Base-by-base conservation (phyloP, 2,797 vertebrate genomes). In the Pogoniulus pusillus region DNA sequence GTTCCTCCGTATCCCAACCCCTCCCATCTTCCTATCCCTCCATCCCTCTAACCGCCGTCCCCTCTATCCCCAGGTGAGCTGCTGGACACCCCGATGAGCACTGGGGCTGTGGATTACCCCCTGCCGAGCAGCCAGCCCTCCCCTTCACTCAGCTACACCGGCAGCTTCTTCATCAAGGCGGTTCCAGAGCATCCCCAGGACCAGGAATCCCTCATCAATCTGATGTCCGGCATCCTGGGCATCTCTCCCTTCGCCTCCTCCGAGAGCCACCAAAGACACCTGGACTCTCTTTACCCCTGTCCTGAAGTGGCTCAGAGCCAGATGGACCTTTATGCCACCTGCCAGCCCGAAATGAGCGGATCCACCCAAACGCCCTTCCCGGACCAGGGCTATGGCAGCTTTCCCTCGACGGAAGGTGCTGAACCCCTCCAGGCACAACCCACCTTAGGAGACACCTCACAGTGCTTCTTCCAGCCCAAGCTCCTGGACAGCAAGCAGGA, bases 91-190 rank as follows among this genome's bases (percentile, higher is more conserved):
- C 91, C 97, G 16, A 64, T 94, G 89, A 95, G 93, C 71, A 32
- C 89, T 16, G 97, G 98, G 18, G 79, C 83, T 3, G 85, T 96
- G 29, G 98, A 98, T 81, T 97, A 96, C 84, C 95, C 96, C 65
- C 92, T 96, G 72, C 90, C 94, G 68, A 96, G 96, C 79, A 94
- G 94, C 59, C 97, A 97, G 35, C 96, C 97, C 62, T 97, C 97
- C 43, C 97, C 99, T 34, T 97, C 99, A 29, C 98, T 99, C 97
- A 98, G 98, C 96, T 99, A 99, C 98, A 99, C 98, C 5, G 99
- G 99, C 96, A 99, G 99, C 96, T 99, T 99, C 98, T 99, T 99
- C 97, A 98, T 99, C 87, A 99, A 99, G 96, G 98, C 99, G 4
- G 98, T 98, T 68, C 98, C 98, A 39, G 99, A 99, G 96, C 98